Conservation (phyloP, 2,888 invertebrate genomes). For the Pandemis corylana region DNA sequence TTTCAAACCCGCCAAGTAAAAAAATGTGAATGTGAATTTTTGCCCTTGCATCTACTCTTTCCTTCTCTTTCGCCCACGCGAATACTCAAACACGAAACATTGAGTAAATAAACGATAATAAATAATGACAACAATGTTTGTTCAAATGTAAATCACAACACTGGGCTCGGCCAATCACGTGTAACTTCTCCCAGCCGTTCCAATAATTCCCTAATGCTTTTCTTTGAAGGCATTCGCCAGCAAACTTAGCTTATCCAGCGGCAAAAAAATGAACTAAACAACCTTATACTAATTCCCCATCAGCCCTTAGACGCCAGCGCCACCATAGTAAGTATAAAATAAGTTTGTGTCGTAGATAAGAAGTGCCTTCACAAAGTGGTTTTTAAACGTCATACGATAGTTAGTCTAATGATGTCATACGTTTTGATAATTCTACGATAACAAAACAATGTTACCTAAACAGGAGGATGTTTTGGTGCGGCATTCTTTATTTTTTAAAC, state of each 20-base stretch:
- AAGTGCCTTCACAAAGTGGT: slow-evolving; percentile 21
- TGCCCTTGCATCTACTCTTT: not conserved
- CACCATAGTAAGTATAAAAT: not conserved
- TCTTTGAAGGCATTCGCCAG: not conserved
- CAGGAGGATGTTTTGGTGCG: slow-evolving; percentile 32
- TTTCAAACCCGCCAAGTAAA: too few species aligned
- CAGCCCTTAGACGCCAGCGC: not conserved
- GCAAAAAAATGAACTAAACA: not conserved
- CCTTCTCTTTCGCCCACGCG: not conserved
- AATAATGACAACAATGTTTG: not conserved
- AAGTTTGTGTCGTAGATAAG: slow-evolving; percentile 20
- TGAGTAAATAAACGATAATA: not conserved
- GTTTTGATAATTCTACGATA: slow-evolving; percentile 39
- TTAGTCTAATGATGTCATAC: slow-evolving; percentile 37
- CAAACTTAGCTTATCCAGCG: not conserved
- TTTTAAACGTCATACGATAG: slow-evolving; percentile 31
- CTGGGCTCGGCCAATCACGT: slow-evolving; percentile 24
- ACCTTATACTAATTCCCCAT: not conserved
- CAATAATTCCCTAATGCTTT: slow-evolving; percentile 11
- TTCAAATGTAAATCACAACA: slow-evolving; percentile 9
- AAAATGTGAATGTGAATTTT: too few species aligned
- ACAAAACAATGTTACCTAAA: slow-evolving; percentile 39
- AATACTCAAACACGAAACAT: not conserved
- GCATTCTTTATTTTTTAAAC: slow-evolving; percentile 38
- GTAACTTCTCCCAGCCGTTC: slow-evolving; percentile 5